Evolutionary conservation across 2,797 vertebrate genomes (phyloP), one percentile per base, ranked within the genome.

Genomic region (Gallirallus australis): DNA sequence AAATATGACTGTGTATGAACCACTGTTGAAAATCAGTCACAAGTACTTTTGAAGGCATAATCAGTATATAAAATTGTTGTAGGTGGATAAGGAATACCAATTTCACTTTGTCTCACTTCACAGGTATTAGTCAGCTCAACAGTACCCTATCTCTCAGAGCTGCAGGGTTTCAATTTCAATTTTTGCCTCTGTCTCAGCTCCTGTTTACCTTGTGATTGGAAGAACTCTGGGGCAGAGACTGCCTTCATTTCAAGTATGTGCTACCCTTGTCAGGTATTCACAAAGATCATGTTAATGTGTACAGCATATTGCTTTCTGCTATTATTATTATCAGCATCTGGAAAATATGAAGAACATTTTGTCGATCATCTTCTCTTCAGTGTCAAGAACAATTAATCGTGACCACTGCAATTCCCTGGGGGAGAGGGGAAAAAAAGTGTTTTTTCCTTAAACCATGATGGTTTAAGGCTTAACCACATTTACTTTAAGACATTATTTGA

Each of bases 361-460:
- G 45, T 57, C 50, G 33, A 31, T 71, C n/a, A 35, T 80, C 40
- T 54, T 79, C 37, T 50, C 45, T 76, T 78, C 53, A 65, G 42
- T 11, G 14, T 84, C 27, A 73, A 53, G 63, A 84, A 33, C 15
- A 87, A 48, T 78, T 82, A 16, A n/a, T 7, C 56, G 10, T 25
- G 33, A 68, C 25, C 23, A 48, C 85, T 87, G 64, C 23, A 82
- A 25, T 12, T 78, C 18, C 11, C 31, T 47, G 25, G 10, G 0
- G 1, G 12, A 14, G 3, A 19, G 35, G 28, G 24, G 27, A 18
- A 39, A 3, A 45, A 20, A 60, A 45, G 10, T 65, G 5, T 15
- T 86, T 93, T 96, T 96, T 93, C 53, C 68, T 87, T 71, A 75
- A 90, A 73, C 23, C 86, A 59, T n/a, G 15, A 39, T 77, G 45